phyloP scores from a whole-genome alignment of 2,797 vertebrate genomes.

The Sebastes steindachneri region DNA sequence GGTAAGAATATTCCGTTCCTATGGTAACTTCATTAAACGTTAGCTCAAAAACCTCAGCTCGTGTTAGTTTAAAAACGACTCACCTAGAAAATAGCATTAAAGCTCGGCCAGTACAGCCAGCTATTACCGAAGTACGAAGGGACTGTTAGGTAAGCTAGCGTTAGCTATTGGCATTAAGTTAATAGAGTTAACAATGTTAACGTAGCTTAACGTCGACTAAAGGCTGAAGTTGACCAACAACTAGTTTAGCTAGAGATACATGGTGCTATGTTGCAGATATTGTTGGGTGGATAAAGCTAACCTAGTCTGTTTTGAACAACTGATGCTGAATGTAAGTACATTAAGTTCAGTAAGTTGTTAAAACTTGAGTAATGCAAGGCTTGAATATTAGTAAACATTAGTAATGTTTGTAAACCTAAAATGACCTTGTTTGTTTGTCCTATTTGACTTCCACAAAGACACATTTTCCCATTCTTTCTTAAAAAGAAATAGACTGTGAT shows the following conservation, averaged over 20 bases:
- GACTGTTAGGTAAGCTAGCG: background rate
- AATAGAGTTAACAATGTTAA: background rate
- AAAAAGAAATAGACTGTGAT: background rate
- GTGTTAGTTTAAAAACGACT: background rate
- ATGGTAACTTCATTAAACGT: background rate
- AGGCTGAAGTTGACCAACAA: background rate
- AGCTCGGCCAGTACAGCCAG: background rate
- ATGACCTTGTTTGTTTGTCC: background rate
- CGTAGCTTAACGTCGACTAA: background rate
- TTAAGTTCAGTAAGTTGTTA: constrained; percentile 16
- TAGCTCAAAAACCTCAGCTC: background rate
- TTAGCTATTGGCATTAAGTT: background rate
- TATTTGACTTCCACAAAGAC: background rate
- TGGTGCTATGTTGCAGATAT: background rate
- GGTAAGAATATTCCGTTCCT: background rate
- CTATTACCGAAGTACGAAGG: background rate
- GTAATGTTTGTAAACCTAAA: no score
- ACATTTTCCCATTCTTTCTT: background rate
- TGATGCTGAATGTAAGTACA: background rate
- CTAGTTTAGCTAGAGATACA: background rate
- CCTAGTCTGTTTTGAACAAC: background rate
- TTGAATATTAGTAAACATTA: background rate
- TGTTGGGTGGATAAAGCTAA: background rate
- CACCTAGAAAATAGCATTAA: background rate
- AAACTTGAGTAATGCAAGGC: background rate